Evolutionary conservation across 2,113 vertebrate genomes (phyloP).

Genomic region (Ophthalmolycus amberensis): DNA sequence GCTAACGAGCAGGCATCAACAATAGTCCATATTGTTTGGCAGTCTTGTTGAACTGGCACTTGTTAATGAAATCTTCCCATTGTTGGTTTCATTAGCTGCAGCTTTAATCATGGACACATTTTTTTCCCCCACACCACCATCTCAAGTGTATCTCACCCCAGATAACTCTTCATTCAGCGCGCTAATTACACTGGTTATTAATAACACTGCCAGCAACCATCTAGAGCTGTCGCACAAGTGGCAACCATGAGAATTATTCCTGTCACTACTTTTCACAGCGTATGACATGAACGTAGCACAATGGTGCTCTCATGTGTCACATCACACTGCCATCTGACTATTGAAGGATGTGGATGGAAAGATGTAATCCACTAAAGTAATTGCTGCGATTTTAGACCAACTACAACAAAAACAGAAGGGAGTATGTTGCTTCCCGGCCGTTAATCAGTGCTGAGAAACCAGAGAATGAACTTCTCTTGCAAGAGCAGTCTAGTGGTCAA

Average conservation of each 20-base stretch:
- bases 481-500: not conserved
- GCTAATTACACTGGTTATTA: conserved; percentile 34
- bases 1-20: not conserved
- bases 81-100: conserved; percentile 19
- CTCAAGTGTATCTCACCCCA: not conserved
- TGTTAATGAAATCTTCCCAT: conserved; percentile 20
- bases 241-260: not conserved
- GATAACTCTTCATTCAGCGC: conserved; percentile 17
- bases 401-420: not conserved
- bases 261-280: not conserved
- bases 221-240: conserved; percentile 3
- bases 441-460: too few species aligned
- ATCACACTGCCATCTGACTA: not conserved
- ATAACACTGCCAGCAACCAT: conserved; percentile 28
- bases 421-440: conserved; percentile 4
- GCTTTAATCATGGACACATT: not conserved
- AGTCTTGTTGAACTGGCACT: not conserved
- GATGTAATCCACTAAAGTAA: not conserved
- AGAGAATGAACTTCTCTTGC: too few species aligned
- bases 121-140: not conserved
- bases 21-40: conserved; percentile 10
- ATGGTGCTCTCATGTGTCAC: not conserved
- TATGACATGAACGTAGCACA: not conserved
- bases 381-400: not conserved
- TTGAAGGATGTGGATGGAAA: not conserved